phyloP scores from a whole-genome alignment of 2,888 invertebrate genomes.

The Tinea pellionella region DNA sequence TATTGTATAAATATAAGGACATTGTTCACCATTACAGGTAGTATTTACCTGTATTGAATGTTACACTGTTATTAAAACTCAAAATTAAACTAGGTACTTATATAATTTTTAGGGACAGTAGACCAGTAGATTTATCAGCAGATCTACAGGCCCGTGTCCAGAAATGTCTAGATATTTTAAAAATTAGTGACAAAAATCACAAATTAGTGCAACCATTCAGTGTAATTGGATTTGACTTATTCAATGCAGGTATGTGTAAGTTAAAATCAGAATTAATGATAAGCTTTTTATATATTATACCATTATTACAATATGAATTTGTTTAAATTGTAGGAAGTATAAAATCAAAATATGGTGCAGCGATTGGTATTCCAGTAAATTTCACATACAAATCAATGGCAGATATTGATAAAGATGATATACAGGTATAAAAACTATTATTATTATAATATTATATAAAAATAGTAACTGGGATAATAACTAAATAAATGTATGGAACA shows the following conservation, averaged over 20 bases:
- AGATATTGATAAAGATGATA: conserved; percentile 68
- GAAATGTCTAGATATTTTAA: conserved; percentile 70
- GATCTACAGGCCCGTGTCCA: conserved; percentile 60
- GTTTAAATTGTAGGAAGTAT: conserved; percentile 47
- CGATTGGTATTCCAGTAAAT: conserved; percentile 80
- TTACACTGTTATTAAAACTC: no score
- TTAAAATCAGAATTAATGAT: conserved; percentile 19
- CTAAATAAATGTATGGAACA: no score
- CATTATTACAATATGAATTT: no score
- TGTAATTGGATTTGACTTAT: conserved; percentile 78
- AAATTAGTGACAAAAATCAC: conserved; percentile 58
- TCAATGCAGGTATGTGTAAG: conserved; percentile 71
- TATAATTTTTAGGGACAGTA: conserved; percentile 68
- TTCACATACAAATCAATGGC: conserved; percentile 69
- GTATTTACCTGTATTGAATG: not conserved
- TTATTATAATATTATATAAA: no score
- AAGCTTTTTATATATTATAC: no score
- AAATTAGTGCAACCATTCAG: conserved; percentile 73
- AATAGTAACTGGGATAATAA: no score
- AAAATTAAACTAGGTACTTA: no score
- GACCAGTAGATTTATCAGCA: conserved; percentile 64
- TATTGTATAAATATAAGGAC: conserved; percentile 71
- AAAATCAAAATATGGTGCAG: conserved; percentile 70
- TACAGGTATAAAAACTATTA: conserved; percentile 59
- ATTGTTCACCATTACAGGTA: conserved; percentile 75